Evolutionary conservation across 2,888 invertebrate genomes (phyloP).

Genomic region (Pherbina coryleti): DNA sequence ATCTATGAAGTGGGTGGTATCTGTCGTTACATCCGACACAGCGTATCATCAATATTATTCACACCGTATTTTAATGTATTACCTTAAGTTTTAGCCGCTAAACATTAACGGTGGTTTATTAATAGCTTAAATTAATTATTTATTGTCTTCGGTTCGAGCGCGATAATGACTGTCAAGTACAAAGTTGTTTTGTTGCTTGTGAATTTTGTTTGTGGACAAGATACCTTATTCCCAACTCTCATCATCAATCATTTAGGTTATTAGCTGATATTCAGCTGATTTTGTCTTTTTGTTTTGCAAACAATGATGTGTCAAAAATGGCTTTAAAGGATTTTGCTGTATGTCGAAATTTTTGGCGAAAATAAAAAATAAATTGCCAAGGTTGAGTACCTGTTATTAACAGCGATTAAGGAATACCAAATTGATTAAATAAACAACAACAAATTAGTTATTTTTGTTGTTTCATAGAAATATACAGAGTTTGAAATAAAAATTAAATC

Average conservation of each 20-base stretch:
- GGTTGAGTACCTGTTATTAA: too few species aligned
- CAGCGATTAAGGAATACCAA: too few species aligned
- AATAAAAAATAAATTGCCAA: too few species aligned
- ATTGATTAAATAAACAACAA: too few species aligned
- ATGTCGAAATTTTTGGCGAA: too few species aligned
- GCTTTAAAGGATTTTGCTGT: not conserved
- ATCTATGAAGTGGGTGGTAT: not conserved
- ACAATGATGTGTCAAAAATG: not conserved
- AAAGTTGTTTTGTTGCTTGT: too few species aligned
- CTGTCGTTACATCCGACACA: not conserved
- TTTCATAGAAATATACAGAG: too few species aligned
- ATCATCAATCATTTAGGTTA: slow-evolving; percentile 7
- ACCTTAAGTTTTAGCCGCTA: not conserved
- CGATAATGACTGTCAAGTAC: too few species aligned
- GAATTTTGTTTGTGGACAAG: not conserved
- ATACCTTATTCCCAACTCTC: not conserved
- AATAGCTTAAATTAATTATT: not conserved
- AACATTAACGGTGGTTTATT: not conserved
- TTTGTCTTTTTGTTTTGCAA: not conserved
- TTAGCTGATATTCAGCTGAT: not conserved
- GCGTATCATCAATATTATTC: slow-evolving; percentile 11
- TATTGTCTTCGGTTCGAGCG: not conserved
- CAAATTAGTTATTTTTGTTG: too few species aligned
- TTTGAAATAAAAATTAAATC: too few species aligned
- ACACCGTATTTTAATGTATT: not conserved